Evolutionary conservation across 2,888 invertebrate species (phyloP), one percentile per base, ranked within the genome.

Genomic region (Luperina nickerlii): DNA sequence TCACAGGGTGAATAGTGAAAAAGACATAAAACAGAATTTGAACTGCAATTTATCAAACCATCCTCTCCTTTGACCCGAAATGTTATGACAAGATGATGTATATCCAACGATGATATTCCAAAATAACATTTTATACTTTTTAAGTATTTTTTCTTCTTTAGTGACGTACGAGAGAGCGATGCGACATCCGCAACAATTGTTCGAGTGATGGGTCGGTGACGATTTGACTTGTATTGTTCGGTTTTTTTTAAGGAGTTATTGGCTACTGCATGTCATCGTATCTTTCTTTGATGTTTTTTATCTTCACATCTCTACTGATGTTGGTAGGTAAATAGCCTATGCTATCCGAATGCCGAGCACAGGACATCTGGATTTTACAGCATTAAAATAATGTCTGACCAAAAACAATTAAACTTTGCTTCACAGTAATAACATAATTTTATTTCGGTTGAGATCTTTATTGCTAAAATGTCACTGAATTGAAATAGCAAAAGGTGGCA

Each of bases 31-130:
- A 92, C 95, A 94, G 94, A 95, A 96, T 96, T 96, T 94, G 93
- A 96, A 96, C 93, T 95, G 95, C 96, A 96, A 97, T 97, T 96
- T 96, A 97, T 97, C 97, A 96, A 95, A 90, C 92, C 95, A 95
- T 95, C 96, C 95, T 89, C 94, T 90, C 93, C 95, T 96, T 96
- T 96, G 96, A 96, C 96, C 96, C 95, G 94, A 94, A 92, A 92
- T 97, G 96, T 97, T 97, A 96, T 97, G 97, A 97, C 97, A 96
- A 94, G 95, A 96, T 96, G 96, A 96, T 95, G 94, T 96, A 96
- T 96, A 95, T 96, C 93, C 92, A 90, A 92, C 92, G 94, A 96
- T 97, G 96, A 96, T 96, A 95, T 96, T 96, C 93, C 95, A 95
- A 79, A 79, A 48, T 74, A 74, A 82, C 95, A 96, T 93, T 93